Evolutionary conservation across 2,797 vertebrate species (phyloP).

Genomic region (Australoheros facetus): DNA sequence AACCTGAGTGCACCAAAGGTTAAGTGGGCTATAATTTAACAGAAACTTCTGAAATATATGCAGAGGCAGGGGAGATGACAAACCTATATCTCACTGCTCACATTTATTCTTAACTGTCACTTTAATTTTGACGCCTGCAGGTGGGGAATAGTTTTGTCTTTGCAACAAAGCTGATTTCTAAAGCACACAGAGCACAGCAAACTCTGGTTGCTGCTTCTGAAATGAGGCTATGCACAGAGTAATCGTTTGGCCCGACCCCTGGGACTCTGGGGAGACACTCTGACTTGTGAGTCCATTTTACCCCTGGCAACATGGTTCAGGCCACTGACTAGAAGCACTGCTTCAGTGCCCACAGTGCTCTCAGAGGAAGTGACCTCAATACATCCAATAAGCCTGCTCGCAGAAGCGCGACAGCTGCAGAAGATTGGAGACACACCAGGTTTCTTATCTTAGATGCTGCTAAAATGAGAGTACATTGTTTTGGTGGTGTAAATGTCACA

Average conservation of each 20-base stretch:
- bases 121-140: constrained; percentile 31
- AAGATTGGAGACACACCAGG: constrained; percentile 59
- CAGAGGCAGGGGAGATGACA: constrained; percentile 25
- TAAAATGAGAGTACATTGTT: constrained; percentile 48
- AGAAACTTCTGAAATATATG: constrained; percentile 45
- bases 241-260: constrained; percentile 47
- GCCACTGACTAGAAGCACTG: constrained; percentile 63
- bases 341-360: constrained; percentile 69
- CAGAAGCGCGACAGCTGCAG: constrained; percentile 63
- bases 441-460: constrained; percentile 50
- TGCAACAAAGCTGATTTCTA: constrained; percentile 1
- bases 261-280: constrained; percentile 56
- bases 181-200: constrained; percentile 47
- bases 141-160: constrained; percentile 30
- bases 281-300: constrained; percentile 68
- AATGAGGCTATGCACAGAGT: constrained; percentile 32
- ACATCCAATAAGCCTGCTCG: constrained; percentile 74
- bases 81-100: constrained; percentile 21
- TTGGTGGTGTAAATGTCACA: constrained; percentile 44
- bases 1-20: constrained; percentile 61
- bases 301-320: constrained; percentile 55
- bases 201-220: constrained; percentile 37
- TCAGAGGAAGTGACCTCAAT: constrained; percentile 80
- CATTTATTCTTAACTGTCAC: constrained; percentile 37
- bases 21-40: constrained; percentile 48